Base-by-base conservation (phyloP, 2,888 invertebrate species). In the Callyntrura guangdongensis region DNA sequence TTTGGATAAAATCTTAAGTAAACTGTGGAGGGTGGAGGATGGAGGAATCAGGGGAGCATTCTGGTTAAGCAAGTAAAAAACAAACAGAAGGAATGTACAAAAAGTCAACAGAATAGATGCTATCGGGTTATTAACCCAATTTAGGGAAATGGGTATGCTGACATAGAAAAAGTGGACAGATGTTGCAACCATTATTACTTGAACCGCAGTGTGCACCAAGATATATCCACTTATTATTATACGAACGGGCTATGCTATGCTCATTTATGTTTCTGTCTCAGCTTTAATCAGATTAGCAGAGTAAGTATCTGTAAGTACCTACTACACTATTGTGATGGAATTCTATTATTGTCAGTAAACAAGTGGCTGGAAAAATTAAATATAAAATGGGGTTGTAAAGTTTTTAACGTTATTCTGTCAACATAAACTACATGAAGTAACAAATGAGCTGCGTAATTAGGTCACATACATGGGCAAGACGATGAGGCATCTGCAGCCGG, bases 101-200 rank as follows among this genome's bases (percentile, higher is more conserved):
- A 47, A 49, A 74, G 45, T 74, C 72, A 74, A 74, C 72, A 74
- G 72, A 59, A 36, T 56, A 56, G 79, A 56, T 53, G 79, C 25
- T 67, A 88, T 88, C 88, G 8, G 47, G 72, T 82, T 88, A 88
- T 88, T 88, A 88, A 88, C 81, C 88, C 88, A 69, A 61, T 88
- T 88, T 59, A 64, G n/a, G 45, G 36, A 69, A 67, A 67, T 53
- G 59, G 45, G 77, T 59, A 45, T 69, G 25, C 36, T 69, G 64
- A 20, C 84, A 69, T n/a, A 72, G 56, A 81, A 61, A 81, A 81
- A 45, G 59, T 27, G 77, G 53, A 22, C 6, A 25, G 14, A 25
- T 53, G 25, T 53, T 53, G 25, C n/a, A 22, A 27, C 53, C 25
- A 25, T 77, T 53, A 77, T 77, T 77, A n/a, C 22, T 77, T 72